Base-by-base conservation (phyloP, 2,797 vertebrate species). In the Garrulus glandarius region DNA sequence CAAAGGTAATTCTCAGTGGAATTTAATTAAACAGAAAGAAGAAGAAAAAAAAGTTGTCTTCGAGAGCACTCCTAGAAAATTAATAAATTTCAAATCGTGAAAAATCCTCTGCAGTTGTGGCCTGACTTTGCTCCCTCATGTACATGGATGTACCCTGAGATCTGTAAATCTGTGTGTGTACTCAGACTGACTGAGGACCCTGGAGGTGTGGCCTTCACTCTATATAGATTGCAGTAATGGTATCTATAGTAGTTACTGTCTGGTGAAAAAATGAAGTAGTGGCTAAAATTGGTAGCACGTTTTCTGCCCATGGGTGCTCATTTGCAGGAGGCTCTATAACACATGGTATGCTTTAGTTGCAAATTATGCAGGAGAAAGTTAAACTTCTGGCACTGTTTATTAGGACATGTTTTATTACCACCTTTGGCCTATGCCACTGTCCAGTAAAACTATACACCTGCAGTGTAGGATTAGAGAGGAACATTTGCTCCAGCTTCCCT, bases 1-100 rank as follows among this genome's bases (percentile, higher is more conserved):
- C 64, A 83, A 85, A 89, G 27, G 37, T 77, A 89, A 57, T 92
- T 1, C 1, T 39, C 75, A 87, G 55, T 80, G 43, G 22, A 92
- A 67, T 91, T 91, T 84, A 82, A 95, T 92, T 84, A 32, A 80
- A 92, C 88, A 52, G 19, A 52, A 91, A 61, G 16, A 41, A 76
- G 22, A 16, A n/a, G 3, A 5, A 13, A 18, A 52, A 53, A 47
- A 43, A 23, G 15, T 10, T 1, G 1, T 71, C 46, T 80, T 87
- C 5, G 20, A 60, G 34, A 89, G 15, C 19, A 55, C 4, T 53
- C 5, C 0, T 76, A 74, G 79, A 16, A 59, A 63, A 63, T 61
- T 41, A 41, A 49, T 88, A 88, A n/a, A 50, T 63, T n/a, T 71
- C 53, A 53, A 19, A 24, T 50, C 1, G 29, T 86, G 55, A 81